These are phyloP conservation scores for Tinamus major DNA, from an alignment of 2,797 vertebrate species.

Conservation along the genomic window DNA sequence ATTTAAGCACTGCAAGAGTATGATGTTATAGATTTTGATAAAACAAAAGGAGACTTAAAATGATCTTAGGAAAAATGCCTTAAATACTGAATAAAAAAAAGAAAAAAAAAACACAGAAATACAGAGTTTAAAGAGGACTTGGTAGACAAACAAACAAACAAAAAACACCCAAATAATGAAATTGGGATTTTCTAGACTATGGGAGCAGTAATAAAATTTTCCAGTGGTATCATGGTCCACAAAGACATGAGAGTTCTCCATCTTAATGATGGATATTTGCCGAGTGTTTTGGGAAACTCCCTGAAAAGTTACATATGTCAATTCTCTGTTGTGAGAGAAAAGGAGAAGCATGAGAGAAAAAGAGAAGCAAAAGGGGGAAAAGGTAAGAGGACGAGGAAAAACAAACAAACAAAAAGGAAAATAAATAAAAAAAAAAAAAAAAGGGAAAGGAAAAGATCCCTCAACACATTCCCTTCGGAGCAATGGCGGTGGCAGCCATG, in stretches of 20 bases:
- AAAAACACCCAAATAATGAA: neutral
- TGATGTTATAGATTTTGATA: neutral
- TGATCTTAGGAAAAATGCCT: neutral
- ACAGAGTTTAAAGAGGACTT: neutral
- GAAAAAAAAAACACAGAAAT: neutral
- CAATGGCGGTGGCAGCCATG: neutral
- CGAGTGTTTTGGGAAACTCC: neutral
- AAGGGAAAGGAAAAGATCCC: too few relatives aligned
- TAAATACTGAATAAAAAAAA: neutral
- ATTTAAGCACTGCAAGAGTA: neutral
- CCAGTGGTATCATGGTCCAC: neutral
- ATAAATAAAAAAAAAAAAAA: too few relatives aligned
- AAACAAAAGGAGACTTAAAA: slow-evolving; percentile 11
- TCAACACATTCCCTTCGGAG: too few relatives aligned
- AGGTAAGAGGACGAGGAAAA: too few relatives aligned
- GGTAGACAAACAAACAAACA: neutral
- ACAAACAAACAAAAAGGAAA: too few relatives aligned
- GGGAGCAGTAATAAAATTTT: neutral
- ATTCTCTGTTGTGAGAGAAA: neutral
- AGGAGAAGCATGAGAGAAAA: neutral
- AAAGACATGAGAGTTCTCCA: neutral
- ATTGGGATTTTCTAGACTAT: neutral
- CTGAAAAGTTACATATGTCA: neutral
- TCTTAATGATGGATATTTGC: neutral
- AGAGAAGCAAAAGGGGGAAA: too few relatives aligned